Evolutionary conservation across 2,888 invertebrate species (phyloP).

Genomic region (Tenodera sinensis): DNA sequence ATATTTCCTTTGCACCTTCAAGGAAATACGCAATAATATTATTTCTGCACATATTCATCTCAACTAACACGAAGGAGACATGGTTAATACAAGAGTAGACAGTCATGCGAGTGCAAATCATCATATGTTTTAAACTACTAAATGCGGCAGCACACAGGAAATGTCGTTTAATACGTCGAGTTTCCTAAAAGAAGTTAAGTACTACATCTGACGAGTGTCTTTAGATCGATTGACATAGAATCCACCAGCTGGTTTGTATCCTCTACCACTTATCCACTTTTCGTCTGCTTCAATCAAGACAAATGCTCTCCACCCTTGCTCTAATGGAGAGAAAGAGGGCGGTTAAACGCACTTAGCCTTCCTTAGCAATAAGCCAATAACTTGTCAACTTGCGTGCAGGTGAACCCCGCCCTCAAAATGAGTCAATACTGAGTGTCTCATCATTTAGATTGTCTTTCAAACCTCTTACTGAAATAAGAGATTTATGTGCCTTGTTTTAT

Average conservation of each 20-base stretch:
- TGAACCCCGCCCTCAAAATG: not conserved
- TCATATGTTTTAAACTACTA: too few species aligned
- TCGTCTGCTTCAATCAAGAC: not conserved
- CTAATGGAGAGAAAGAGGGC: not conserved
- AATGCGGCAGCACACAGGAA: too few species aligned
- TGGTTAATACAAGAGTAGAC: too few species aligned
- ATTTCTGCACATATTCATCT: too few species aligned
- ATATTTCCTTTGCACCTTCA: too few species aligned
- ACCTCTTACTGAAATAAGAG: not conserved
- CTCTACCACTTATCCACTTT: not conserved
- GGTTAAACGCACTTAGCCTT: not conserved
- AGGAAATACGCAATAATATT: too few species aligned
- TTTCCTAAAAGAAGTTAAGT: not conserved
- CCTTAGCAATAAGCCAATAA: not conserved
- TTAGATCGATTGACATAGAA: not conserved
- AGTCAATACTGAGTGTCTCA: not conserved
- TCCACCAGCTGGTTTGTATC: not conserved
- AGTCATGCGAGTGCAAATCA: too few species aligned
- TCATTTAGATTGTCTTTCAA: not conserved
- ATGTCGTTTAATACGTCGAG: not conserved
- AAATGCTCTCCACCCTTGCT: not conserved
- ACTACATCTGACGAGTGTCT: not conserved
- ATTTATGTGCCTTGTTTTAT: not conserved
- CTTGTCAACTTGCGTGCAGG: not conserved
- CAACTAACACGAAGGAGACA: too few species aligned